phyloP scores from a whole-genome alignment of 2,113 vertebrate genomes.

The Strix aluco region DNA sequence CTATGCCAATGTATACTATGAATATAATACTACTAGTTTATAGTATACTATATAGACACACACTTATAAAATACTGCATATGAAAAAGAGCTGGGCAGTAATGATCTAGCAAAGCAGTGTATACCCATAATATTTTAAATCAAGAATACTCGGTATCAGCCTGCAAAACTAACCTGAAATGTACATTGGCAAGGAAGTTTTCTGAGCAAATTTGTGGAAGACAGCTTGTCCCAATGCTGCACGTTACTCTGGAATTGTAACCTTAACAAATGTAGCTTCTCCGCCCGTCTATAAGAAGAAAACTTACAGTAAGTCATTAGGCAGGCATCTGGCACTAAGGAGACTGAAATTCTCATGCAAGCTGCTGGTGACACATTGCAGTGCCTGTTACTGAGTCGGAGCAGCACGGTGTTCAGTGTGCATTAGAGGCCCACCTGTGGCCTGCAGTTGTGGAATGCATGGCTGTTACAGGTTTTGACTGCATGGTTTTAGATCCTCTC shows the following conservation, averaged over 20 bases:
- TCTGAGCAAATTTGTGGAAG: not conserved
- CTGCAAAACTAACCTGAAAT: not conserved
- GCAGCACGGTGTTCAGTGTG: rapidly evolving
- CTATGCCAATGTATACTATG: not conserved
- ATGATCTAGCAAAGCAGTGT: not conserved
- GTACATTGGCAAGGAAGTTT: not conserved
- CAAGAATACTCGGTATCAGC: not conserved
- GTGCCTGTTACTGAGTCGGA: not conserved
- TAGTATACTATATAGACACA: not conserved
- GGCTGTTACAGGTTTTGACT: not conserved
- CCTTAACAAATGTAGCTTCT: not conserved
- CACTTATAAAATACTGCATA: not conserved
- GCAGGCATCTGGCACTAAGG: not conserved
- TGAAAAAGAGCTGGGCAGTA: not conserved
- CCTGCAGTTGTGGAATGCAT: not conserved
- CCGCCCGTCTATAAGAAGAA: not conserved
- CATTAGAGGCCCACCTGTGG: not conserved
- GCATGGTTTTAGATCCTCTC: not conserved
- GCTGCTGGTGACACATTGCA: not conserved
- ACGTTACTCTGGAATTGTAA: not conserved
- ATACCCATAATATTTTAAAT: not conserved
- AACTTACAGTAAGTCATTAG: not conserved
- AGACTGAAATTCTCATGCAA: not conserved
- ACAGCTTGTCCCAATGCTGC: not conserved
- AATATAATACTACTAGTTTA: not conserved